Evolutionary conservation across 1,140 invertebrate genomes (phyloP).

Genomic region (Armadillidium nasatum): DNA sequence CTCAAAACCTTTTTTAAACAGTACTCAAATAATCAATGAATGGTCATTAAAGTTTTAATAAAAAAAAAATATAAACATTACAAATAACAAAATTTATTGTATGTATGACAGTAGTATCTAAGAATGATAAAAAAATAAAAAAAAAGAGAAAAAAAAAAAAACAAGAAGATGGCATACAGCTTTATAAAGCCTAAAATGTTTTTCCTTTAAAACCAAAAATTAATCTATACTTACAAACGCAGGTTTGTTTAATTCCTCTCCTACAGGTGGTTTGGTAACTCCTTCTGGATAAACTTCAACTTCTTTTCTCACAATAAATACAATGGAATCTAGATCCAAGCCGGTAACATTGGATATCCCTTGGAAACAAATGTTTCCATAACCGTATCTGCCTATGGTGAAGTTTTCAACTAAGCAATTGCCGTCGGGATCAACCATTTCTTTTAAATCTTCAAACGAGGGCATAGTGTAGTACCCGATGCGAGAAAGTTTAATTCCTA

Average conservation of each 20-base stretch:
- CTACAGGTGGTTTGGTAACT: conserved; percentile 66
- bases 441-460: conserved; percentile 65
- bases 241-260: conserved; percentile 79
- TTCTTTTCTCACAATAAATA: conserved; percentile 61
- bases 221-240: conserved; percentile 63
- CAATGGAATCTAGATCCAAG: conserved; percentile 80
- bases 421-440: conserved; percentile 51
- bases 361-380: conserved; percentile 86
- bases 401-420: conserved; percentile 83
- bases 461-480: conserved; percentile 84
- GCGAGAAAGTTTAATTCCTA: conserved; percentile 54
- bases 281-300: conserved; percentile 64
- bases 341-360: conserved; percentile 81
- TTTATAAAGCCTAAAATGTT: neutral
- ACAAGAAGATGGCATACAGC: neutral
- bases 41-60: too few species aligned
- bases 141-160: conserved; percentile 13
- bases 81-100: neutral
- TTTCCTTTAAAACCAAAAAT: neutral
- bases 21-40: too few species aligned
- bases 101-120: neutral
- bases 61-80: too few species aligned
- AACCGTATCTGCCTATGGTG: conserved; percentile 80
- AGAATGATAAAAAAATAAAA: neutral
- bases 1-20: too few species aligned